Base-by-base conservation (phyloP, 1,140 invertebrate genomes). In the Pseudomyrmex concolor region DNA sequence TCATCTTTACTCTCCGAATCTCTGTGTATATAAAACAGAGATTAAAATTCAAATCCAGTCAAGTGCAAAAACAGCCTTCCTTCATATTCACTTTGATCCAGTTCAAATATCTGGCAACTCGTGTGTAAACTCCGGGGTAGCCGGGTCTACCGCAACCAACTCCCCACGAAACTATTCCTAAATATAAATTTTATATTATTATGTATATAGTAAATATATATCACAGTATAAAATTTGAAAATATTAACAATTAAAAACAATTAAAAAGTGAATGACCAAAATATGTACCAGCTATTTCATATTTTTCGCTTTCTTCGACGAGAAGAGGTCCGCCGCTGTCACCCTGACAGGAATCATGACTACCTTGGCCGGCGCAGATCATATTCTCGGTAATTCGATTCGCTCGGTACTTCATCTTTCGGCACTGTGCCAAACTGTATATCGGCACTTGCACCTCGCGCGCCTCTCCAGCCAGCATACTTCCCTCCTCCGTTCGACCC, bases 371-470 rank as follows among this genome's bases (percentile, higher is more conserved):
- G 19, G 97, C 96, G 93, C 97, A 97, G 72, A 97, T 90, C 97
- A 97, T 97, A 90, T 97, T 97, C 72, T 95, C 93, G 15, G 97
- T 98, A 77, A 98, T 98, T 85, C 97, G 95, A 9, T 96, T 96
- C 1, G 97, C 96, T 70, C 96, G 95, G 91, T 98, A 98, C 91
- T 98, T 97, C 96, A 97, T 97, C 63, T 96, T 96, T 54, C 96
- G 94, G 89, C 97, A 98, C 90, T 97, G 97, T 0, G 94, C 92
- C 59, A 97, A 95, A 54, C 96, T 97, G 74, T 98, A 95, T 70
- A 98, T 97, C 2, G 97, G 97, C 10, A 98, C 97, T 89, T 97
- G 95, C 1, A 97, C 97, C 92, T 98, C 97, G 86, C 97, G 97
- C 1, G 97, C 96, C 45, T 96, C 94, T 4, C 96, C 96, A 0